A percentile compares a stretch with the other conserved stretches of the same genome.
These are phyloP conservation scores for Mionectes olivaceus DNA, from an alignment of 2,797 vertebrate species.

Conservation along the genomic window DNA sequence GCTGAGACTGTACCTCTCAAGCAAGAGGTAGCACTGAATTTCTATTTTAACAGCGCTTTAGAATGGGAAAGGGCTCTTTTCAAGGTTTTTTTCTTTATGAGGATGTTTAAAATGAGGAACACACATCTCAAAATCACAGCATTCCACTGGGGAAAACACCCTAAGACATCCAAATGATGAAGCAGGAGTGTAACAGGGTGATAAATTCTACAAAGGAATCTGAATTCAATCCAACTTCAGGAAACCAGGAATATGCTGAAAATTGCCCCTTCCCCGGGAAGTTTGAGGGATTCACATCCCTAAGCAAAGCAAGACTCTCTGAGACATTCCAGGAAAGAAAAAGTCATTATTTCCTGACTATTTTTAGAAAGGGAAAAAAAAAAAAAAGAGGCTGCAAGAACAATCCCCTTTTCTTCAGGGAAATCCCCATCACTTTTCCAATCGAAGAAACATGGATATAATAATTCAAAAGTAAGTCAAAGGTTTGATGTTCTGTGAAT, in stretches of 20 bases:
- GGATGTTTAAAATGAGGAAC: not conserved
- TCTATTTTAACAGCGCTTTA: not conserved
- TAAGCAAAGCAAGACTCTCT: not conserved
- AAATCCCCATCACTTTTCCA: not conserved
- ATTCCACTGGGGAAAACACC: not conserved
- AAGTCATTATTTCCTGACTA: not conserved
- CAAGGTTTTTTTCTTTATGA: not conserved
- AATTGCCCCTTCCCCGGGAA: not conserved
- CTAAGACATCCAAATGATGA: fast-evolving
- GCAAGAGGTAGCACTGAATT: not conserved
- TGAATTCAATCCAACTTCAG: not conserved
- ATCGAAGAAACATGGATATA: not conserved
- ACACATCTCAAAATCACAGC: not conserved
- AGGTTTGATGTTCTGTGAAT: constrained; percentile 41
- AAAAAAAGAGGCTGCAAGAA: not conserved
- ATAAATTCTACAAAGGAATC: not conserved
- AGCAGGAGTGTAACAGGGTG: not conserved
- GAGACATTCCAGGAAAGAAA: not conserved
- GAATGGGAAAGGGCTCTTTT: not conserved
- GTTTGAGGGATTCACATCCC: not conserved
- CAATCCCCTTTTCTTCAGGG: constrained; percentile 18
- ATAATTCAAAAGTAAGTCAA: constrained; percentile 50
- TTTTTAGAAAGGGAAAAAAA: not conserved
- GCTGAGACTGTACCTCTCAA: not conserved
- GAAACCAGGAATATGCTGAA: not conserved